phyloP scores from a whole-genome alignment of 2,888 invertebrate species.

The Sinelater perroti region DNA sequence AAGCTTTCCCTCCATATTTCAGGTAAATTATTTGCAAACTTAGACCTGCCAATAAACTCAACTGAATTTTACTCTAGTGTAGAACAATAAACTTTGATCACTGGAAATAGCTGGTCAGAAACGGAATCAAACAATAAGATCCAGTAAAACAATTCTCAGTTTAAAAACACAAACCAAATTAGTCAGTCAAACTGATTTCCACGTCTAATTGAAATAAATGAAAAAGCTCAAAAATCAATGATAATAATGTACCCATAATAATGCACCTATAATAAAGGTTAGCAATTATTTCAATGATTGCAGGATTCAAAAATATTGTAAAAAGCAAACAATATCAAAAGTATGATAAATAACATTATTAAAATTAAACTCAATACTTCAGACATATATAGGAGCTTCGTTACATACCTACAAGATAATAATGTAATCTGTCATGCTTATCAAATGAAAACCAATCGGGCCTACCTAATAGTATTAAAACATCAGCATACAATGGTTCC shows the following conservation, averaged over 20 bases:
- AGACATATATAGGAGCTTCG: constrained; percentile 28
- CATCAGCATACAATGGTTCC: constrained; percentile 24
- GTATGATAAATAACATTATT: constrained; percentile 30
- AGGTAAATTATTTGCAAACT: too few relatives aligned
- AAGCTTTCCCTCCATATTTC: too few relatives aligned
- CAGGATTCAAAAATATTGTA: constrained; percentile 7
- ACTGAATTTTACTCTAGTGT: too few relatives aligned
- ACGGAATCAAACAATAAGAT: not conserved
- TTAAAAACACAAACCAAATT: not conserved
- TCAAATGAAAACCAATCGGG: constrained; percentile 33
- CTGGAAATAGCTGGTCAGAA: too few relatives aligned
- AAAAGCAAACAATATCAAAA: constrained; percentile 23
- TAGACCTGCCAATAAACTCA: too few relatives aligned
- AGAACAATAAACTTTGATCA: too few relatives aligned
- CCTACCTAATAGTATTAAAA: constrained; percentile 30
- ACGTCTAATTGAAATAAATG: not conserved
- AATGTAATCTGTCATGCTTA: constrained; percentile 33
- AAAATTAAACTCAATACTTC: constrained; percentile 26
- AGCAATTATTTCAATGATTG: too few relatives aligned
- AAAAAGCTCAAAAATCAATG: too few relatives aligned
- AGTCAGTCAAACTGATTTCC: too few relatives aligned
- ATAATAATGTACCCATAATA: not conserved
- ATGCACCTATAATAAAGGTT: not conserved
- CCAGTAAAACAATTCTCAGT: not conserved
- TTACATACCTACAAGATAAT: constrained; percentile 18